Evolutionary conservation across 2,888 invertebrate genomes (phyloP).

Genomic region (Isotomurus palustris): DNA sequence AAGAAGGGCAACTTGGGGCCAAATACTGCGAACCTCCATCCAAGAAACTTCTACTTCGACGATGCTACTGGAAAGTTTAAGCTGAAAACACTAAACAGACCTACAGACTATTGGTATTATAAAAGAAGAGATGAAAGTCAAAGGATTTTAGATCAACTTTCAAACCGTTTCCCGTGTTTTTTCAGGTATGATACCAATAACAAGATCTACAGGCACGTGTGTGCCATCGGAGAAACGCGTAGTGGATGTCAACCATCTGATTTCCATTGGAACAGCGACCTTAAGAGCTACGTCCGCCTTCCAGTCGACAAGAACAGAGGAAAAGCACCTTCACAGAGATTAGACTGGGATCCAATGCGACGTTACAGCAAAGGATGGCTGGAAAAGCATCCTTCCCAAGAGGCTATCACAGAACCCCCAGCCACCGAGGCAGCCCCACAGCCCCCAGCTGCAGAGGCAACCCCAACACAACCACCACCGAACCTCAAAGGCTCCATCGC

Average conservation of each 20-base stretch:
- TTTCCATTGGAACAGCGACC: conserved; percentile 18
- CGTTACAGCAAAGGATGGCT: conserved; percentile 19
- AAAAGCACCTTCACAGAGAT: background rate
- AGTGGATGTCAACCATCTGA: conserved; percentile 14
- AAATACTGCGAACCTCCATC: conserved; percentile 1
- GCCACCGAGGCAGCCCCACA: too few relatives aligned
- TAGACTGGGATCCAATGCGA: conserved; percentile 26
- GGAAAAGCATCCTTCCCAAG: too few relatives aligned
- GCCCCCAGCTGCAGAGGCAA: too few relatives aligned
- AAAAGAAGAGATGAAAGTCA: background rate
- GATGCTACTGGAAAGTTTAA: conserved; percentile 12
- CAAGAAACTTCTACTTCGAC: conserved; percentile 24
- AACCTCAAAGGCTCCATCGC: too few relatives aligned
- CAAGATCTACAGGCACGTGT: conserved; percentile 18
- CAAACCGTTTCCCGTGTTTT: background rate
- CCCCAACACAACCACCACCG: too few relatives aligned
- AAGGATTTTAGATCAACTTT: background rate
- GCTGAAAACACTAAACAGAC: background rate
- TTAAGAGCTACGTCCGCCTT: conserved; percentile 7
- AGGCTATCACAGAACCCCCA: too few relatives aligned
- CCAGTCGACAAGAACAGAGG: background rate
- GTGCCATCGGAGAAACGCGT: conserved; percentile 12
- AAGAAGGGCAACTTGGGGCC: conserved; percentile 11
- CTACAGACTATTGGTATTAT: background rate
- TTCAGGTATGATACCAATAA: conserved; percentile 8